Percentiles rank a stretch among this genome's conserved stretches.
Conservation (phyloP, 1,140 invertebrate species). For the Leguminivora glycinivorella region DNA sequence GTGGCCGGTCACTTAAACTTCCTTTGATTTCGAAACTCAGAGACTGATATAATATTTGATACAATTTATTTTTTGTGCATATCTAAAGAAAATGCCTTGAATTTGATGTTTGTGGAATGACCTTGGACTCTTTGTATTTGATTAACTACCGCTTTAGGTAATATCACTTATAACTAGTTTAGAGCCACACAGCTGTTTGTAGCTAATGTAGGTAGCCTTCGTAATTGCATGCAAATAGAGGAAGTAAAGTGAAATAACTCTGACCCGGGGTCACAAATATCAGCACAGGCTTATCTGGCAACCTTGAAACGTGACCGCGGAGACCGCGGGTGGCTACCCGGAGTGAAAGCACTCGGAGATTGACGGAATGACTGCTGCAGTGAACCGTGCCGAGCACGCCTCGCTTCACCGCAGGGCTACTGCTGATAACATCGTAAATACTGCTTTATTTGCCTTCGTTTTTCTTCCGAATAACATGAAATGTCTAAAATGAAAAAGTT, state of each 20-base stretch:
- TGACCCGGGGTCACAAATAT: slow-evolving; percentile 63
- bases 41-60: no score
- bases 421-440: slow-evolving; percentile 28
- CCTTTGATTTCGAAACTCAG: no score
- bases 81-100: no score
- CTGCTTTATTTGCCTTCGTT: slow-evolving; percentile 27
- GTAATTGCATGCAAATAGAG: slow-evolving; percentile 76
- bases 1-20: no score
- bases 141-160: no score
- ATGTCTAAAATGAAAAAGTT: not conserved
- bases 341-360: slow-evolving; percentile 73
- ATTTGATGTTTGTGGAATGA: no score
- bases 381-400: slow-evolving; percentile 65
- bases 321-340: slow-evolving; percentile 59
- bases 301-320: slow-evolving; percentile 74
- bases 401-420: not conserved
- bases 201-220: no score
- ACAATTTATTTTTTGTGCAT: no score
- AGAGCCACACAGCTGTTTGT: not conserved
- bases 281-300: slow-evolving; percentile 57
- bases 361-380: slow-evolving; percentile 63
- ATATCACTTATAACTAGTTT: not conserved
- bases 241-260: slow-evolving; percentile 64
- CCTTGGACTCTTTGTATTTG: no score
- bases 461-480: not conserved